Conservation (phyloP, 2,113 vertebrate species). For the Ammospiza nelsoni region DNA sequence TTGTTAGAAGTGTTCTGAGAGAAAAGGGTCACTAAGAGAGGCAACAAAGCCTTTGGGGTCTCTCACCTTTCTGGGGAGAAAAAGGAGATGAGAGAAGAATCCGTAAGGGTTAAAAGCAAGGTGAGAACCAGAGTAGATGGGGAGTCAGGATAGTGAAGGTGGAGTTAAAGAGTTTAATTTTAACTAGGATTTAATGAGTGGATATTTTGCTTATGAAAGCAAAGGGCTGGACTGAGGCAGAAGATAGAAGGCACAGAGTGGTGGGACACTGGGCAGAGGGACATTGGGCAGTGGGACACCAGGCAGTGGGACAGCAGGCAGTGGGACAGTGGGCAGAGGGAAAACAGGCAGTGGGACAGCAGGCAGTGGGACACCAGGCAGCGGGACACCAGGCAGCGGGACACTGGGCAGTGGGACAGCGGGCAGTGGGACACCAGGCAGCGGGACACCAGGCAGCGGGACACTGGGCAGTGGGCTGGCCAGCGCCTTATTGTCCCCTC, state of each 20-base stretch:
- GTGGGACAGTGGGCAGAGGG: rapidly evolving
- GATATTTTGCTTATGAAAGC: background rate
- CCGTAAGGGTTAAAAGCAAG: background rate
- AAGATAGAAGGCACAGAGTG: background rate
- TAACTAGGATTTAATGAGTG: background rate
- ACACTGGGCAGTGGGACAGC: rapidly evolving
- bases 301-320: rapidly evolving
- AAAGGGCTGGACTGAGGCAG: background rate
- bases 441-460: too few species aligned
- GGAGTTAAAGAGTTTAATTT: background rate
- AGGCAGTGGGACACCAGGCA: too few species aligned
- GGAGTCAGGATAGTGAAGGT: background rate
- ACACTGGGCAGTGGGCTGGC: background rate
- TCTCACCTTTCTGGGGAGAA: background rate
- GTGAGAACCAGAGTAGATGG: background rate
- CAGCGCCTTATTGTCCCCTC: rapidly evolving
- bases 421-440: background rate
- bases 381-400: rapidly evolving
- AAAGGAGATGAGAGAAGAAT: background rate
- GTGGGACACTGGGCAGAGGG: background rate
- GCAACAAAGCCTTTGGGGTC: background rate
- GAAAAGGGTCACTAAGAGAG: background rate
- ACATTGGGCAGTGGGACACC: rapidly evolving
- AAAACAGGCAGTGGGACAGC: rapidly evolving
- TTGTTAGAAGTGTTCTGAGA: conserved; percentile 37